A percentile compares a stretch with the other conserved stretches of the same genome.
Conservation (phyloP, 2,888 invertebrate genomes). For the Protula sp. region DNA sequence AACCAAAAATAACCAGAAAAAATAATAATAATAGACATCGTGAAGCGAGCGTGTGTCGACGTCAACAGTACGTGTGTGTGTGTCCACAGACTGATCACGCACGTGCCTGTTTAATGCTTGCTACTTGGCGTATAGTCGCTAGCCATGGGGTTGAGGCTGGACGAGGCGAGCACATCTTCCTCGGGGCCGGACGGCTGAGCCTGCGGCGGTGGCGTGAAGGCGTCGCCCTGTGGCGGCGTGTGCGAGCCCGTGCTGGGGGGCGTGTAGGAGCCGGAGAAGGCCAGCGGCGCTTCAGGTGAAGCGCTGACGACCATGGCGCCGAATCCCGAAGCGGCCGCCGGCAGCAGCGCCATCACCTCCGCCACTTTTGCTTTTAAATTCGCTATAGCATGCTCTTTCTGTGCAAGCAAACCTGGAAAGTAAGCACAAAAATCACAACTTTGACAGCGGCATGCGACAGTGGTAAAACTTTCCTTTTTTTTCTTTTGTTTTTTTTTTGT, state of each 20-base stretch:
- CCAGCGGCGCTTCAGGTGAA: neutral
- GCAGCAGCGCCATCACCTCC: conserved; percentile 89
- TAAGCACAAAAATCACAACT: too few relatives aligned
- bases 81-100: too few relatives aligned
- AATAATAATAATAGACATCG: too few relatives aligned
- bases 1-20: too few relatives aligned
- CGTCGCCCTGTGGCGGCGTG: conserved; percentile 10
- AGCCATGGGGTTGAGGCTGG: conserved; percentile 81
- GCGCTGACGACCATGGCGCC: neutral
- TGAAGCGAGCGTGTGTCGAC: too few relatives aligned
- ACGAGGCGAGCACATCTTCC: conserved; percentile 39
- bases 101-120: conserved; percentile 4
- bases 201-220: conserved; percentile 1
- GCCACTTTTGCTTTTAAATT: conserved; percentile 85
- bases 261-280: neutral
- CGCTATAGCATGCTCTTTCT: conserved; percentile 84
- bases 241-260: conserved; percentile 26
- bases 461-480: too few relatives aligned
- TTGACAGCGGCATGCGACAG: too few relatives aligned
- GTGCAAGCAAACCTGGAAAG: conserved; percentile 68
- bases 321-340: conserved; percentile 43
- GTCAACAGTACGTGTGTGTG: too few relatives aligned
- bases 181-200: conserved; percentile 10
- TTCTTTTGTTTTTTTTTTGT: too few relatives aligned
- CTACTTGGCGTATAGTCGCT: conserved; percentile 80